Base-by-base conservation (phyloP, 2,113 vertebrate genomes). In the Puntigrus tetrazona region DNA sequence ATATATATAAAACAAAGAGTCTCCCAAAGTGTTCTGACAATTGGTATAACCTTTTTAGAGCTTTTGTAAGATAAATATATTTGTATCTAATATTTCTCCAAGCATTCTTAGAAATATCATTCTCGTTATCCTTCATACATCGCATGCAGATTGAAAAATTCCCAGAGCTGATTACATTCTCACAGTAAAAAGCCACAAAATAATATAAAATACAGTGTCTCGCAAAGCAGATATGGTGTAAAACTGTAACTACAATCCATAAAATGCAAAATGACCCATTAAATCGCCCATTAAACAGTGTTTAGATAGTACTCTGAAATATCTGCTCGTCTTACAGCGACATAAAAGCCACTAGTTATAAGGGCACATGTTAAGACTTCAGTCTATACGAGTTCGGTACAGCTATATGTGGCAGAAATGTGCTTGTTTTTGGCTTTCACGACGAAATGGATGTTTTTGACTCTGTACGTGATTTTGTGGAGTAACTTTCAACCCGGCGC, bases 341-440 rank as follows among this genome's bases (percentile, higher is more conserved):
- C 7, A 18, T 76, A 76, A 38, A 38, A 11, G 5, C 45, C 47
- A n/a, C 16, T 59, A 25, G 20, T n/a, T 38, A 38, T 57, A n/a
- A 25, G 36, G 9, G 38, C 8, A 36, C 69, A 75, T 20, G n/a
- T 34, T 55, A n/a, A 78, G 8, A 29, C 77, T 43, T 43, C 13
- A 59, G 22, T 61, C 36, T 41, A 43, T 41, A 43, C 2, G 6
- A 61, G 36, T 61, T 61, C 52, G 59, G 76, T 34, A 76, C 7
- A 8, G 1, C 72, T 22, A 34, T 61, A 63, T 63, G 55, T 78
- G 77, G 77, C 77, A 78, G 55, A 78, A 78, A 61, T 27, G 43
- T 20, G 55, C 8, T 77, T 34, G 73, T 75, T 81, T 70, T 81
- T 61, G 55, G 78, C 72, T 45, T 75, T 59, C 59, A 41, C 31